Evolutionary conservation across 2,113 vertebrate genomes (phyloP).

Genomic region (Lutjanus erythropterus): DNA sequence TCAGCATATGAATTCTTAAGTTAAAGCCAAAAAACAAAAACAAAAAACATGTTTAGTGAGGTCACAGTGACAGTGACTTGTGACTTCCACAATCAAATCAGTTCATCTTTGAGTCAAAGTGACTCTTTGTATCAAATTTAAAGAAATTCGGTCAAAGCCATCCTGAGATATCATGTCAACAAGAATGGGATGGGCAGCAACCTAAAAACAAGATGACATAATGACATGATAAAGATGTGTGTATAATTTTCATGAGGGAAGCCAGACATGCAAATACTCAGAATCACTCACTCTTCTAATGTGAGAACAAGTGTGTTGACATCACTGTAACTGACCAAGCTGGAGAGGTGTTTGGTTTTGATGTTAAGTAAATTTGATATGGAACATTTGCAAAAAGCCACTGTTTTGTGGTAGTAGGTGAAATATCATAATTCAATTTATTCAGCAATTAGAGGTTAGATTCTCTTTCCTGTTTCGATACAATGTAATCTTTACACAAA

Average conservation of each 20-base stretch:
- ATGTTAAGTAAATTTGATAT: background rate
- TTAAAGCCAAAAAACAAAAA: no score
- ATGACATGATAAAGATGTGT: background rate
- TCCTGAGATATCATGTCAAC: no score
- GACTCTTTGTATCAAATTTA: no score
- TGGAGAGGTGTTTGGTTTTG: background rate
- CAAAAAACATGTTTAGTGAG: no score
- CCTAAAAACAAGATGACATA: no score
- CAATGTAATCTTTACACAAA: background rate
- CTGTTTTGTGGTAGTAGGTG: background rate
- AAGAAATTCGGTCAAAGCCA: no score
- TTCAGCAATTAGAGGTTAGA: conserved; percentile 16
- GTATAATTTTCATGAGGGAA: background rate
- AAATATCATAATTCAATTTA: conserved; percentile 1
- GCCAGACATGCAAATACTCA: background rate
- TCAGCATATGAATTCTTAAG: no score
- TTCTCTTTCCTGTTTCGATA: background rate
- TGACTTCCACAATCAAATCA: no score
- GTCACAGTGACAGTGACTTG: no score
- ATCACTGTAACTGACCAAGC: background rate
- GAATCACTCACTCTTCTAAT: background rate
- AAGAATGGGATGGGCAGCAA: no score
- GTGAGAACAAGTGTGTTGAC: background rate
- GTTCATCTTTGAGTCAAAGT: no score
- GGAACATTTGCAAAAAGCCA: background rate